These are phyloP conservation scores for Amblyornis subalaris DNA, from an alignment of 2,113 vertebrate species.

Conservation along the genomic window DNA sequence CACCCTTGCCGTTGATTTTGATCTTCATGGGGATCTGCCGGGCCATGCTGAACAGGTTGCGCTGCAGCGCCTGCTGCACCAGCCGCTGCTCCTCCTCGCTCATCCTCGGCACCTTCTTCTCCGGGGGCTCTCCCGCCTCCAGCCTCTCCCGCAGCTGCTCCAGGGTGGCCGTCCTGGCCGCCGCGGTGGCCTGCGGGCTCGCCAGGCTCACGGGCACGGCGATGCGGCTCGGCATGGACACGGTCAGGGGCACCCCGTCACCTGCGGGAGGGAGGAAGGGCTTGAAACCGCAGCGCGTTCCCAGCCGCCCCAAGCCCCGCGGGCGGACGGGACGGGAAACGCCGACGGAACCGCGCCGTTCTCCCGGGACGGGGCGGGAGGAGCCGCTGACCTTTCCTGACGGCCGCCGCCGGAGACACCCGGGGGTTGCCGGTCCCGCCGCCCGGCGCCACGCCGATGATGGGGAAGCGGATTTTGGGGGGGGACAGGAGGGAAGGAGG, in stretches of 20 bases:
- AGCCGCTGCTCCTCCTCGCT: slow-evolving; percentile 91
- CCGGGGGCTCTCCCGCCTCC: slow-evolving; percentile 83
- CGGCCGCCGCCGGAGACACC: slow-evolving; percentile 68
- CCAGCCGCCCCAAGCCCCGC: no score
- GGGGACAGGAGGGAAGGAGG: slow-evolving; percentile 71
- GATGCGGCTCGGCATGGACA: slow-evolving; percentile 77
- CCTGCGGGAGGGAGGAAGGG: slow-evolving; percentile 7
- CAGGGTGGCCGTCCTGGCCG: slow-evolving; percentile 78
- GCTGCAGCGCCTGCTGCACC: slow-evolving; percentile 92
- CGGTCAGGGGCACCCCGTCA: slow-evolving; percentile 67
- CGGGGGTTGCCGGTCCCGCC: slow-evolving; percentile 72
- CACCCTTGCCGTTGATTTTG: slow-evolving; percentile 86
- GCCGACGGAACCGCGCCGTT: no score
- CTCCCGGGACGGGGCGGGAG: no score
- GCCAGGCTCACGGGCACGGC: slow-evolving; percentile 79
- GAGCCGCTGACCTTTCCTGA: slow-evolving; percentile 81
- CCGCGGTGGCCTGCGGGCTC: slow-evolving; percentile 74
- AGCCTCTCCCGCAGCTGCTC: slow-evolving; percentile 90
- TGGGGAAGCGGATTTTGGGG: slow-evolving; percentile 82
- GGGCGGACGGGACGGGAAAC: no score
- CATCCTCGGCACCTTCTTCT: slow-evolving; percentile 82
- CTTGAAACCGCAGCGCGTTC: no score
- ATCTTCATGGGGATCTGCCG: slow-evolving; percentile 90
- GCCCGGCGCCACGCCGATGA: slow-evolving; percentile 73
- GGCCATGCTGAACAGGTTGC: slow-evolving; percentile 88